These are phyloP conservation scores for Protophormia terraenovae DNA, from an alignment of 2,888 invertebrate genomes.

Conservation along the genomic window DNA sequence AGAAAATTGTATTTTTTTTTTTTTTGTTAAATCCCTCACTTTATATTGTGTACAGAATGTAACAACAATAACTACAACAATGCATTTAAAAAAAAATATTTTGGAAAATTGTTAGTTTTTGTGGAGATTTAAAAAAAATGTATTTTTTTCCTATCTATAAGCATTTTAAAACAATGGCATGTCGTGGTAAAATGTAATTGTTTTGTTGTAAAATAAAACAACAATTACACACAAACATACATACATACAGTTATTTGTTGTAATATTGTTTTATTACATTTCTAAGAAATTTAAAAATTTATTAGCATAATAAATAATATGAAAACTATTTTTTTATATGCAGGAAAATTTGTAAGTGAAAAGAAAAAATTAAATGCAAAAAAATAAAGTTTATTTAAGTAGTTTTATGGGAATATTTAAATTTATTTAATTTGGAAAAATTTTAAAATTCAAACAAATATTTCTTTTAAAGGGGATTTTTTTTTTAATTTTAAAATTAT, in stretches of 20 bases:
- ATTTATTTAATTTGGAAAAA: too few species aligned
- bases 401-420: slow-evolving; percentile 33
- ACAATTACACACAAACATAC: not conserved
- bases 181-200: slow-evolving; percentile 64
- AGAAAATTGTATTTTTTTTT: not conserved
- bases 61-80: slow-evolving; percentile 34
- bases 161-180: slow-evolving; percentile 61
- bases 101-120: slow-evolving; percentile 33
- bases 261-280: slow-evolving; percentile 42
- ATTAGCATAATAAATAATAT: slow-evolving; percentile 16
- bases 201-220: slow-evolving; percentile 44
- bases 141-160: slow-evolving; percentile 11
- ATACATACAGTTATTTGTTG: slow-evolving; percentile 28
- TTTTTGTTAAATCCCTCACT: slow-evolving; percentile 22
- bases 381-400: too few species aligned
- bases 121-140: slow-evolving; percentile 12
- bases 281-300: slow-evolving; percentile 36
- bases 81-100: slow-evolving; percentile 40
- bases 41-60: slow-evolving; percentile 38
- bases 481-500: too few species aligned
- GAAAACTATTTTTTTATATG: not conserved
- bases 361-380: slow-evolving; percentile 4
- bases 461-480: too few species aligned
- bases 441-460: not conserved
- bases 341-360: too few species aligned